Conservation (phyloP, 2,797 vertebrate species). For the Cephalopachus bancanus region DNA sequence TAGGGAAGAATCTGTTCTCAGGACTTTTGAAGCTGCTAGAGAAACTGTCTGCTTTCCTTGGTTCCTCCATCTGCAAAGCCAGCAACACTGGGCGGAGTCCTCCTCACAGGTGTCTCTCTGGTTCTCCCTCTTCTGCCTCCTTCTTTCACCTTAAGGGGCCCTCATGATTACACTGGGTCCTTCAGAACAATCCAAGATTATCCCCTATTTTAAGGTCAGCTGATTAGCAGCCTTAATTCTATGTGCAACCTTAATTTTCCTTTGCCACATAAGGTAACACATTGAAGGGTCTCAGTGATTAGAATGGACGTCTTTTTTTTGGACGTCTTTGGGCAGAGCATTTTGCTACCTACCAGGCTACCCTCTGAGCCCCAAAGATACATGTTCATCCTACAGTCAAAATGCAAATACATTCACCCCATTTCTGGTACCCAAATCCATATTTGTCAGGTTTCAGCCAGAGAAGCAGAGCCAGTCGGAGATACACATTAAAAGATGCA, state of each 20-base stretch:
- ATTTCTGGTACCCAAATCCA: not conserved
- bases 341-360: not conserved
- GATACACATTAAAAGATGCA: not conserved
- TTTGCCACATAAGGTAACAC: not conserved
- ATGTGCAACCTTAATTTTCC: not conserved
- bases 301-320: not conserved
- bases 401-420: not conserved
- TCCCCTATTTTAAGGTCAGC: not conserved
- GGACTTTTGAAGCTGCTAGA: not conserved
- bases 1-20: not conserved
- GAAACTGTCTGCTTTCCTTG: not conserved
- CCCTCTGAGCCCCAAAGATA: conserved; percentile 32
- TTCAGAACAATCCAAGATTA: not conserved
- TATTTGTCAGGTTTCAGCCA: not conserved
- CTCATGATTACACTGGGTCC: not conserved
- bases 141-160: not conserved
- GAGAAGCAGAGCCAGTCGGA: not conserved
- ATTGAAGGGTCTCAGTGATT: not conserved
- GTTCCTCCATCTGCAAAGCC: not conserved
- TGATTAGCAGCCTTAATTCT: conserved; percentile 16
- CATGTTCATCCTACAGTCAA: not conserved
- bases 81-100: not conserved
- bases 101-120: not conserved
- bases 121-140: not conserved
- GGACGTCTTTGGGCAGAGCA: not conserved